Conservation (phyloP, 2,113 vertebrate species). For the Otocyon megalotis region DNA sequence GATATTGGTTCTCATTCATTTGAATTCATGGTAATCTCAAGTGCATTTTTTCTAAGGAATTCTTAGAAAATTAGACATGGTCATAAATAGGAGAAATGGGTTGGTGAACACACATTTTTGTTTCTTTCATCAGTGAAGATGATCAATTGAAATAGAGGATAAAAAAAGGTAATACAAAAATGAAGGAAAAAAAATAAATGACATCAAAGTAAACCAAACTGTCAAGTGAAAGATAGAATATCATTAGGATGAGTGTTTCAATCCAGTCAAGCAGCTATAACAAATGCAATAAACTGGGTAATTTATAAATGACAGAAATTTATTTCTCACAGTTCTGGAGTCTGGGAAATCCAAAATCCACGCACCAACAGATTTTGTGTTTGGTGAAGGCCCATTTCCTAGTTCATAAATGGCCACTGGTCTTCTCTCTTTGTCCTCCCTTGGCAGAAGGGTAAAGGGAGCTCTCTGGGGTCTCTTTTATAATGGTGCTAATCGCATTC, state of each 20-base stretch:
- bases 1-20: not conserved
- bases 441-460: not conserved
- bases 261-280: not conserved
- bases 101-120: not conserved
- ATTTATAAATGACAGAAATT: not conserved
- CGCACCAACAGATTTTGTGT: not conserved
- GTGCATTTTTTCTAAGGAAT: not conserved
- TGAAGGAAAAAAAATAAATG: not conserved
- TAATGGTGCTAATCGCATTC: not conserved
- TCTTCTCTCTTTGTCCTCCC: not conserved
- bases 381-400: not conserved
- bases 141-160: not conserved
- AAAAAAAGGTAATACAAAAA: not conserved
- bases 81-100: not conserved
- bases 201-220: not conserved
- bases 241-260: not conserved
- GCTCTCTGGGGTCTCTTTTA: not conserved
- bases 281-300: not conserved
- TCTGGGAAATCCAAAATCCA: not conserved
- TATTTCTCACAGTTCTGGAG: not conserved
- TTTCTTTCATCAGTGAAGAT: not conserved
- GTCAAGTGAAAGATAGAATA: not conserved
- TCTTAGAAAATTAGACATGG: not conserved
- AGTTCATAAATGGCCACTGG: not conserved
- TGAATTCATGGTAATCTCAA: not conserved